Percentiles rank a stretch among this genome's conserved stretches.
phyloP scores from a whole-genome alignment of 2,113 vertebrate species.

The Scartelaos histophorus region DNA sequence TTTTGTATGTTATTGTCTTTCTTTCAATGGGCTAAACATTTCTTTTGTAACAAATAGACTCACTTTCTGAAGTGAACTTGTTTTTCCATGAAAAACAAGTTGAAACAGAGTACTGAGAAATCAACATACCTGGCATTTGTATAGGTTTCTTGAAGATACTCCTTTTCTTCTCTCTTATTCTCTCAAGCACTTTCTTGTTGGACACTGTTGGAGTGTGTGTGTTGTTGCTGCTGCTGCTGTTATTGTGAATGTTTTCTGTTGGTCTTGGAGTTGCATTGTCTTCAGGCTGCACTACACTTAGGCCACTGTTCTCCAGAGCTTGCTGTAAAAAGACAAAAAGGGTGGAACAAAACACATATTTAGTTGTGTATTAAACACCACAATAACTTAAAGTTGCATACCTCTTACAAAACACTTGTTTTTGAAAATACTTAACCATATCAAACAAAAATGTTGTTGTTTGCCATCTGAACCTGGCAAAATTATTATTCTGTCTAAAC shows the following conservation, averaged over 20 bases:
- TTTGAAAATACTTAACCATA: not conserved
- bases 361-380: not conserved
- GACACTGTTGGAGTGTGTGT: slow-evolving; percentile 39
- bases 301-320: slow-evolving; percentile 98
- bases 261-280: slow-evolving; percentile 73
- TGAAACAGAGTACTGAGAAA: too few relatives aligned
- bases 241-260: slow-evolving; percentile 54
- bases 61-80: too few relatives aligned
- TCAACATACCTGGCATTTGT: slow-evolving; percentile 87
- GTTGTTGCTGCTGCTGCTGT: slow-evolving; percentile 31
- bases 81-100: too few relatives aligned
- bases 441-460: not conserved
- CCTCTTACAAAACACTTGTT: not conserved
- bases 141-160: slow-evolving; percentile 91
- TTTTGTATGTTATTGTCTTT: too few relatives aligned
- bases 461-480: not conserved
- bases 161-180: slow-evolving; percentile 87
- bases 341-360: not conserved
- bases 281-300: slow-evolving; percentile 84
- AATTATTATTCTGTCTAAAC: not conserved
- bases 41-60: too few relatives aligned
- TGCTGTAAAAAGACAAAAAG: slow-evolving; percentile 79
- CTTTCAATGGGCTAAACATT: too few relatives aligned
- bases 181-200: slow-evolving; percentile 81
- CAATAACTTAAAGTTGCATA: not conserved